Percentiles rank a stretch among this genome's conserved stretches.
These are phyloP conservation scores for Micromussa lordhowensis DNA, from an alignment of 92 coral and sea anemone species.

Conservation along the genomic window DNA sequence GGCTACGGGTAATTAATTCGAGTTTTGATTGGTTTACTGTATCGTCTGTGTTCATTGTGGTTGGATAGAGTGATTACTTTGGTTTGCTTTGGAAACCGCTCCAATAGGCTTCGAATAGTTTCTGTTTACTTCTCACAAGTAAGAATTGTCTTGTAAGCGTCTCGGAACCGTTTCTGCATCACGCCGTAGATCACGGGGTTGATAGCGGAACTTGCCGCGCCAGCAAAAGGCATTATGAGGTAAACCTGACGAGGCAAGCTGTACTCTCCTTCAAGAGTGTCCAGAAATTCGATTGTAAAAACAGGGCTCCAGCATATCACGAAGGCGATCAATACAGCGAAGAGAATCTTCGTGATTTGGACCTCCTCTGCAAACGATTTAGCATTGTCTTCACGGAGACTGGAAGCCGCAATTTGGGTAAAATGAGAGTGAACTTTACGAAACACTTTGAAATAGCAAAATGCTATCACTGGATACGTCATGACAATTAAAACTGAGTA, in stretches of 20 bases:
- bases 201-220: conserved; percentile 15
- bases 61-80: no score
- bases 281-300: conserved; percentile 8
- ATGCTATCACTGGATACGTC: conserved; percentile 3
- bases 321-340: neutral
- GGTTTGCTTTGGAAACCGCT: no score
- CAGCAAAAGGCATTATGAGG: neutral
- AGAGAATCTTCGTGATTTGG: conserved; percentile 20
- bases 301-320: conserved; percentile 1
- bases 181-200: conserved; percentile 22
- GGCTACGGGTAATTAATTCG: no score
- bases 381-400: neutral
- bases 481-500: neutral
- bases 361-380: conserved; percentile 16
- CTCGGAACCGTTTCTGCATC: conserved; percentile 2
- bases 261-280: conserved; percentile 8
- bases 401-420: neutral
- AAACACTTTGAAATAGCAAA: conserved; percentile 28
- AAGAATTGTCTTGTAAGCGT: conserved; percentile 11
- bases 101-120: neutral
- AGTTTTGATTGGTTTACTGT: no score
- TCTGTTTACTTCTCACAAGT: neutral
- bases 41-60: no score
- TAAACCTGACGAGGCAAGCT: conserved; percentile 17
- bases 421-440: conserved; percentile 15